phyloP scores from a whole-genome alignment of 1,140 invertebrate species.

The Drosophila miranda region DNA sequence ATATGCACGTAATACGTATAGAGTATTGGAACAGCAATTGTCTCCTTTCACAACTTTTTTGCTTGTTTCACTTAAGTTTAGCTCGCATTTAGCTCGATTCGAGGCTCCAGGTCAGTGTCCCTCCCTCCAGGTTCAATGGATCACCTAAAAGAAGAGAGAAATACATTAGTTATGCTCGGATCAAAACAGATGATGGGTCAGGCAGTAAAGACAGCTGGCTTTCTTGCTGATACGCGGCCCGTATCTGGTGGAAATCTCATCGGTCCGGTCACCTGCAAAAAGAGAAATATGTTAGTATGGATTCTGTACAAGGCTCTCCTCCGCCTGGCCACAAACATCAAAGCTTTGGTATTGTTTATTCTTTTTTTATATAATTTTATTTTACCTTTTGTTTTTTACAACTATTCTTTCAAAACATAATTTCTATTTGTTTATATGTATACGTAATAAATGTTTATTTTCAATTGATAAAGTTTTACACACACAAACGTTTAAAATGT shows the following conservation, averaged over 20 bases:
- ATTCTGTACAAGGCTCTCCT: slow-evolving; percentile 1
- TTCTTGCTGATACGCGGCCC: neutral
- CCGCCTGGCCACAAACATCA: slow-evolving; percentile 9
- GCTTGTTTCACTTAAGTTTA: slow-evolving; percentile 46
- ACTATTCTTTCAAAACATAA: slow-evolving; percentile 71
- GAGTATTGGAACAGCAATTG: slow-evolving; percentile 36
- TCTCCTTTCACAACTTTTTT: slow-evolving; percentile 40
- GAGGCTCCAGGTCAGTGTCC: slow-evolving; percentile 6
- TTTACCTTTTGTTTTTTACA: slow-evolving; percentile 70
- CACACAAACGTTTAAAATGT: slow-evolving; percentile 52
- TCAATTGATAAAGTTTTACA: slow-evolving; percentile 64
- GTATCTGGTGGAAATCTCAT: neutral
- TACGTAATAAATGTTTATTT: slow-evolving; percentile 68
- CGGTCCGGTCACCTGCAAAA: slow-evolving; percentile 49
- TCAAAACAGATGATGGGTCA: neutral
- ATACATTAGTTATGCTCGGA: slow-evolving; percentile 57
- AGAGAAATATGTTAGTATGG: slow-evolving; percentile 61
- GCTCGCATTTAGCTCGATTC: slow-evolving; percentile 9
- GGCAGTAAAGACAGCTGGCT: slow-evolving; percentile 4
- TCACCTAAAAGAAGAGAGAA: slow-evolving; percentile 55
- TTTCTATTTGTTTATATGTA: slow-evolving; percentile 64
- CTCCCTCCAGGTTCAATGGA: neutral
- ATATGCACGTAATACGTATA: slow-evolving; percentile 11
- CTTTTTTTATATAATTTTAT: slow-evolving; percentile 48
- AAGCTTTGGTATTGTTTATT: slow-evolving; percentile 17